Evolutionary conservation across 2,888 invertebrate genomes (phyloP).

Genomic region (Macrophya annulata): DNA sequence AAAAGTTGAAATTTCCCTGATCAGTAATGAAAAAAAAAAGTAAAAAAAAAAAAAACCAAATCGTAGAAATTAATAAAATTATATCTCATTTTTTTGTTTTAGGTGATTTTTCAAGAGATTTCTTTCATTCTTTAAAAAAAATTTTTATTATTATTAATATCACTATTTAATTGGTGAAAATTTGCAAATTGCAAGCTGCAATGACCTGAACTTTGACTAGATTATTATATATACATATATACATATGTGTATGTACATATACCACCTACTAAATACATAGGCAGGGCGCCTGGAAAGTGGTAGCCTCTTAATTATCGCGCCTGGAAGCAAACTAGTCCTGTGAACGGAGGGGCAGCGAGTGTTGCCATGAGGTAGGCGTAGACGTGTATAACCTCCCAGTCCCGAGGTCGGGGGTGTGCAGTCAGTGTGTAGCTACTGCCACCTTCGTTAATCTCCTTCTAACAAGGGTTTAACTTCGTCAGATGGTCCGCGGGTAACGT

Average conservation of each 20-base stretch:
- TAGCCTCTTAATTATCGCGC: constrained; percentile 43
- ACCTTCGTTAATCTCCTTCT: constrained; percentile 71
- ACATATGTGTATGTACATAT: not conserved
- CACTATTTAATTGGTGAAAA: not conserved
- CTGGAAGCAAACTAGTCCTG: constrained; percentile 44
- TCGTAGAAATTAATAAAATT: too few relatives aligned
- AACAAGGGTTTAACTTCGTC: constrained; percentile 71
- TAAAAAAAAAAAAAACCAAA: too few relatives aligned
- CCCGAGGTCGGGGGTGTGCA: not conserved
- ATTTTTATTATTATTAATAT: not conserved
- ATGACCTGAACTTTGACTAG: not conserved
- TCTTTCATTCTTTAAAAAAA: too few relatives aligned
- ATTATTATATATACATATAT: not conserved
- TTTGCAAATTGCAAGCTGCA: not conserved
- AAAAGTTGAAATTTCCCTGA: too few relatives aligned
- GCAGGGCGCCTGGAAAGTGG: not conserved
- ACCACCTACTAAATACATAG: too few relatives aligned
- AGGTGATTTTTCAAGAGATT: too few relatives aligned
- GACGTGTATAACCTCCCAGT: not conserved
- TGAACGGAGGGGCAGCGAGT: not conserved
- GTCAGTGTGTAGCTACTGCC: not conserved
- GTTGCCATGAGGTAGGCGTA: constrained; percentile 40
- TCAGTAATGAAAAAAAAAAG: too few relatives aligned
- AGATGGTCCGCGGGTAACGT: constrained; percentile 57
- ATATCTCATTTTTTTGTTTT: too few relatives aligned